Evolutionary conservation across 1,140 invertebrate genomes (phyloP), one percentile per base, ranked within the genome.

Genomic region (Scaptomyza hsui): DNA sequence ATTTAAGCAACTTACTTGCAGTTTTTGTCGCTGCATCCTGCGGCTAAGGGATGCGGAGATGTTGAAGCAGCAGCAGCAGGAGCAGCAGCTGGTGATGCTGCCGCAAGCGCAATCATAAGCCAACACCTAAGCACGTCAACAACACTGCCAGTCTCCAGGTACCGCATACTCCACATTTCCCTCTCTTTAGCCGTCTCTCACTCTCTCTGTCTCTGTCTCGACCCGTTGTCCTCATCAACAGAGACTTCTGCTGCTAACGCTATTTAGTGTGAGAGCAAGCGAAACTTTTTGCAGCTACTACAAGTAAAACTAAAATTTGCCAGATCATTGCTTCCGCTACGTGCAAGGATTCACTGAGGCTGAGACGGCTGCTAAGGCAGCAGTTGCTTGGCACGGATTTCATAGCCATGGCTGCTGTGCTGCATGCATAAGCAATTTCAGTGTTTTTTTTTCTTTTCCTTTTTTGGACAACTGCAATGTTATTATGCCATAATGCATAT

Each of bases 41-140:
- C 16, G 62, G 42, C 68, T 51, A 56, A 49, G 57, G 61, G 52
- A 71, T 42, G 37, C 6, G 51, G 16, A 56, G 32, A 56, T 51
- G n/a, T 26, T 41, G 42, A n/a, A 39, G 52, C 45, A 18, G 44
- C 32, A 12, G 41, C 9, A 19, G 49, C 19, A 39, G 32, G 4
- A 67, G 52, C 32, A 76, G 76, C 80, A 86, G 71, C 77, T 80
- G 77, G 53, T 64, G 57, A 24, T 55, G 57, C 45, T 75, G 77
- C 77, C 71, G 49, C 53, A 67, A 76, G 74, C 62, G 77, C 81
- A 86, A 86, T 86, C 81, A 86, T 86, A 86, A 86, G 82, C 81
- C 82, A 86, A 86, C 82, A 86, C 81, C 81, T 88, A 86, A 86
- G 81, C 81, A 86, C 81, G 81, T 86, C 82, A 86, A 86, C 81